phyloP scores from a whole-genome alignment of 92 coral and sea anemone species.

The Palythoa heliodiscus region DNA sequence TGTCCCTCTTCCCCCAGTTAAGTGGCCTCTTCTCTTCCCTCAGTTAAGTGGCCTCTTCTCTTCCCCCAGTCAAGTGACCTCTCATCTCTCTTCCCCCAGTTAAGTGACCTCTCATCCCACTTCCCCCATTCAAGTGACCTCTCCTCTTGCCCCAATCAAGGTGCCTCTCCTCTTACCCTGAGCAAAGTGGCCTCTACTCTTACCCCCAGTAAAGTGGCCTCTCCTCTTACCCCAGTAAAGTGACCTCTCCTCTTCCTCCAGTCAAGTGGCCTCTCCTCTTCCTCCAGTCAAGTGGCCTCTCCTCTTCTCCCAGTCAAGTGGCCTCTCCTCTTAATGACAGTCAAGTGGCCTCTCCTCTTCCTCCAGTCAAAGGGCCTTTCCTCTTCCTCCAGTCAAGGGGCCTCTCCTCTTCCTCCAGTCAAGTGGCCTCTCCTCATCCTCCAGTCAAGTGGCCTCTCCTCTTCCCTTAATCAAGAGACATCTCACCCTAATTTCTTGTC shows the following conservation, averaged over 20 bases:
- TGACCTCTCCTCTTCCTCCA: background rate
- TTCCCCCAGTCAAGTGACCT: background rate
- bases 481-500: background rate
- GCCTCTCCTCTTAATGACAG: background rate
- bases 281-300: background rate
- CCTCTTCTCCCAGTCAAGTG: background rate
- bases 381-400: background rate
- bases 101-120: background rate
- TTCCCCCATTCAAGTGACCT: background rate
- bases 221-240: background rate
- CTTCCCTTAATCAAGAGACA: background rate
- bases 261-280: background rate
- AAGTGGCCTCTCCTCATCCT: background rate
- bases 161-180: background rate
- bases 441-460: background rate
- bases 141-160: background rate
- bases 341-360: background rate
- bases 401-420: background rate
- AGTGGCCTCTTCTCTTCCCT: background rate
- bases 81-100: background rate
- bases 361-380: background rate
- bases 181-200: too few species aligned
- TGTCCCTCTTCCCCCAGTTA: background rate
- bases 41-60: background rate
- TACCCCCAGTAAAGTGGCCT: background rate